A percentile compares a stretch with the other conserved stretches of the same genome.
Evolutionary conservation across 1,140 invertebrate genomes (phyloP).

Genomic region (Mylabris phalerata): DNA sequence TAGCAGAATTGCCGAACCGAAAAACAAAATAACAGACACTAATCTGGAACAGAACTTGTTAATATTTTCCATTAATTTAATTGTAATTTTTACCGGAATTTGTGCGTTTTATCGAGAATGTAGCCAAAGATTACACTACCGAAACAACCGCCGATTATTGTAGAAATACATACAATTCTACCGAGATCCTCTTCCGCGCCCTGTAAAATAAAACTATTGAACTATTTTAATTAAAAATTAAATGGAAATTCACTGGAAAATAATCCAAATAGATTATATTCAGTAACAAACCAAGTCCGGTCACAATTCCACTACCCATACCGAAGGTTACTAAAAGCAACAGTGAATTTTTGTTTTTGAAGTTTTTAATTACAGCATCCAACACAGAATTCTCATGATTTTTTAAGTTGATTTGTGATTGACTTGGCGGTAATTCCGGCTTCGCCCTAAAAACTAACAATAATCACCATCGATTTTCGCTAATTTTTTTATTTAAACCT

Average conservation of each 20-base stretch:
- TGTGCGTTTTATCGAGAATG: conserved; percentile 33
- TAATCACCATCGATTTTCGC: conserved; percentile 7
- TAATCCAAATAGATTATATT: conserved; percentile 30
- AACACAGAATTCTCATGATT: conserved; percentile 28
- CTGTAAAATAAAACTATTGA: conserved; percentile 19
- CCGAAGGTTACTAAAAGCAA: not conserved
- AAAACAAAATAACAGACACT: conserved; percentile 12
- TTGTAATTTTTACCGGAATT: conserved; percentile 27
- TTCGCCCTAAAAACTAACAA: conserved; percentile 51
- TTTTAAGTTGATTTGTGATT: conserved; percentile 29
- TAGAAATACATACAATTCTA: conserved; percentile 21
- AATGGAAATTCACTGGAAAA: conserved; percentile 28
- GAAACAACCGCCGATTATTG: conserved; percentile 30
- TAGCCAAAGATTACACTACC: conserved; percentile 32
- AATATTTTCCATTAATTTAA: no score
- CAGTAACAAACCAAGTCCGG: conserved; percentile 26
- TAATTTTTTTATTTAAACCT: conserved; percentile 30
- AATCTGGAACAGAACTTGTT: conserved; percentile 9
- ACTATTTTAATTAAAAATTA: not conserved
- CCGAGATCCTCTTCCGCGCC: conserved; percentile 25
- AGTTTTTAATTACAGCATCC: conserved; percentile 19
- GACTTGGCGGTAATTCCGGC: conserved; percentile 52
- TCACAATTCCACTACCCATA: conserved; percentile 23
- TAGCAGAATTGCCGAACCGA: conserved; percentile 8
- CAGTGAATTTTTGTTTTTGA: no score